Evolutionary conservation across 2,888 invertebrate genomes (phyloP).

Genomic region (Phymatocera aterrima): DNA sequence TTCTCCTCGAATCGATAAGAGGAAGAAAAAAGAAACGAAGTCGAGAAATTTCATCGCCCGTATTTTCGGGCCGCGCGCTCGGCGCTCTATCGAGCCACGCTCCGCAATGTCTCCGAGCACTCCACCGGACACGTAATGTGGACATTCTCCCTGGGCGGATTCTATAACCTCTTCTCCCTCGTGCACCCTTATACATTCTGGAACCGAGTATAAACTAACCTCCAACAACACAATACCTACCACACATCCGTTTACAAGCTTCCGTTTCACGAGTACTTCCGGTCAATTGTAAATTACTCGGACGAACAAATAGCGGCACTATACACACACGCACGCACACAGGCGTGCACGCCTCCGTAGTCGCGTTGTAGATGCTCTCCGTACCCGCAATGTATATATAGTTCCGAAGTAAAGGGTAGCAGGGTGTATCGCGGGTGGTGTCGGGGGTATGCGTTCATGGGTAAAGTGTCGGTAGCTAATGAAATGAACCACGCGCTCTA

Average conservation of each 20-base stretch:
- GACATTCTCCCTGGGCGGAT: too few species aligned
- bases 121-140: too few species aligned
- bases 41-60: too few species aligned
- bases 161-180: not conserved
- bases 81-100: too few species aligned
- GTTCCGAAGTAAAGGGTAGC: not conserved
- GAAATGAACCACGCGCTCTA: constrained; percentile 69
- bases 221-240: constrained; percentile 68
- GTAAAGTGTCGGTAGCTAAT: constrained; percentile 59
- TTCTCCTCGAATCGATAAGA: too few species aligned
- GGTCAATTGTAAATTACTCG: constrained; percentile 71
- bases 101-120: too few species aligned
- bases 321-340: too few species aligned
- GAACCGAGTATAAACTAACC: not conserved
- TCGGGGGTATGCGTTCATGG: not conserved
- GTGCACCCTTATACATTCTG: too few species aligned
- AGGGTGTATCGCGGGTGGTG: not conserved
- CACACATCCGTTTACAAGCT: constrained; percentile 68
- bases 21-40: too few species aligned
- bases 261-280: constrained; percentile 73
- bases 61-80: too few species aligned
- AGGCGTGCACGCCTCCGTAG: not conserved
- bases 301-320: constrained; percentile 68
- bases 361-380: not conserved
- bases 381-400: not conserved